These are phyloP conservation scores for Heliothis virescens DNA, from an alignment of 1,140 invertebrate species.

Conservation along the genomic window DNA sequence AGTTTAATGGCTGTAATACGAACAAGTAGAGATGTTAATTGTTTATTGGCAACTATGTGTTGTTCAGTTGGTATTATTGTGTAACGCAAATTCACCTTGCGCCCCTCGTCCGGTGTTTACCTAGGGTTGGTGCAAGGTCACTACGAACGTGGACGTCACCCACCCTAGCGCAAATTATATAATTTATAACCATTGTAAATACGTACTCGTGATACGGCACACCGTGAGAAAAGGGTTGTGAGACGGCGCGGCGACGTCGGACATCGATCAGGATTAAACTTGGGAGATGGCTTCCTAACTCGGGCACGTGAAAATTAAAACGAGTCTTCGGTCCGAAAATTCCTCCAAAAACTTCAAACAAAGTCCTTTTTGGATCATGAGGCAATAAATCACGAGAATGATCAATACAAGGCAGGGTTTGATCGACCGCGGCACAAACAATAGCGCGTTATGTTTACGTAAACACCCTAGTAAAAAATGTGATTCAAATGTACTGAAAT, in stretches of 20 bases:
- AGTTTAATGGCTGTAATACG: slow-evolving; percentile 57
- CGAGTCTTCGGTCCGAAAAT: slow-evolving; percentile 43
- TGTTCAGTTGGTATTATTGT: slow-evolving; percentile 51
- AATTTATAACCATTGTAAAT: slow-evolving; percentile 58
- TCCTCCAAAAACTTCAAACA: slow-evolving; percentile 53
- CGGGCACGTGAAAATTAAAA: slow-evolving; percentile 51
- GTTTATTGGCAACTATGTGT: slow-evolving; percentile 46
- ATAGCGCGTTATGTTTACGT: slow-evolving; percentile 22
- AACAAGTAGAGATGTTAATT: slow-evolving; percentile 63
- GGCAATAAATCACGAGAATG: slow-evolving; percentile 55
- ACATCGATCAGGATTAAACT: slow-evolving; percentile 39
- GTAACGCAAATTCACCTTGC: slow-evolving; percentile 61
- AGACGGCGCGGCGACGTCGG: slow-evolving; percentile 20
- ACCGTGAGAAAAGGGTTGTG: slow-evolving; percentile 56
- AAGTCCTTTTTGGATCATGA: slow-evolving; percentile 41
- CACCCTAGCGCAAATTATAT: slow-evolving; percentile 32
- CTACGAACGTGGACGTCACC: slow-evolving; percentile 49
- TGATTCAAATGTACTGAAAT: slow-evolving; percentile 23
- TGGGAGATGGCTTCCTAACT: slow-evolving; percentile 60
- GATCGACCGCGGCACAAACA: slow-evolving; percentile 17
- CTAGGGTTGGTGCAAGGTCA: slow-evolving; percentile 64
- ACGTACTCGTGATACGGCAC: slow-evolving; percentile 17
- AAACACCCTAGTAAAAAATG: neutral
- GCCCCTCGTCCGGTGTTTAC: slow-evolving; percentile 57
- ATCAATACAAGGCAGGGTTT: slow-evolving; percentile 51